Evolutionary conservation across 2,888 invertebrate genomes (phyloP), one percentile per base, ranked within the genome.

Genomic region (Timema podura): DNA sequence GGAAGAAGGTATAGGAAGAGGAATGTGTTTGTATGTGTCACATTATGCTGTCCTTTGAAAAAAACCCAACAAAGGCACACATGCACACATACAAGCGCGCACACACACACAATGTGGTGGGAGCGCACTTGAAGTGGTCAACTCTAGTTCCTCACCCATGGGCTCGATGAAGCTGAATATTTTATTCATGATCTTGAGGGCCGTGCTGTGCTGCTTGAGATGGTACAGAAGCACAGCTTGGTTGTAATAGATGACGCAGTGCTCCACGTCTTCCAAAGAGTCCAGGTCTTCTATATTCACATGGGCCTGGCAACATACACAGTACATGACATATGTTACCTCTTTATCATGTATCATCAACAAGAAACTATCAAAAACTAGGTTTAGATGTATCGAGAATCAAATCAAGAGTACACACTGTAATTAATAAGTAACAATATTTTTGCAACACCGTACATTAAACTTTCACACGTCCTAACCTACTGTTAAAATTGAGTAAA

Each of bases 181-280:
- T 77, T 86, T 85, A 74, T 87, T 87, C 75, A 89, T 83, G 70
- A 90, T 85, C 73, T 80, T 79, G 0, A 86, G 83, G 11, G 92
- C 90, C 74, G 88, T 85, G 67, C 87, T 87, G 78, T 91, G 92
- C 78, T 93, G 91, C 71, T 88, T 86, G 8, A 89, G 87, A 77
- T 93, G 92, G 79, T 90, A 93, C 8, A 91, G 82, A 51, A 93
- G 77, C 5, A 94, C 87, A 9, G 93, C 92, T 78, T 92, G 91
- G 79, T 93, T 94, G 81, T 90, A 94, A 75, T 89, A 86, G 68
- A 91, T 81, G 49, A 88, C 85, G 76, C 88, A 88, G 76, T 87
- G 87, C 75, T 89, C 88, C 6, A 88, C 86, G 78, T 89, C 89
- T 73, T 89, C 89, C 51, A 87, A 78, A 69, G 83, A 83, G 70